phyloP scores from a whole-genome alignment of 2,113 vertebrate species.

The Eleginops maclovinus region DNA sequence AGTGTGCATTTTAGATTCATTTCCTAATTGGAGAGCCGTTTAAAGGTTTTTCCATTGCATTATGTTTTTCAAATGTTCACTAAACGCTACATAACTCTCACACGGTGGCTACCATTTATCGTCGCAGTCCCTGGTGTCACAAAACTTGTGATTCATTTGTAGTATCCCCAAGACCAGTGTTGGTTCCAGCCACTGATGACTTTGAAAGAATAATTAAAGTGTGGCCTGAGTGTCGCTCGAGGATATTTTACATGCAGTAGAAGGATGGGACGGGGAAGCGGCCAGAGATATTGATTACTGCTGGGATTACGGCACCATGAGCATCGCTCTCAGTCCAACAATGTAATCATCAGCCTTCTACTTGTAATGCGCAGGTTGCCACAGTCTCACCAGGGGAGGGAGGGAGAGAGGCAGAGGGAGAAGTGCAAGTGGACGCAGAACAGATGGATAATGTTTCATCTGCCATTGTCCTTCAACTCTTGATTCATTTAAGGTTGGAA shows the following conservation, averaged over 20 bases:
- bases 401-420: conserved; percentile 48
- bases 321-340: conserved; percentile 81
- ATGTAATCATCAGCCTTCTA: conserved; percentile 81
- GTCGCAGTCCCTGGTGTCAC: conserved; percentile 28
- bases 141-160: conserved; percentile 66
- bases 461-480: conserved; percentile 77
- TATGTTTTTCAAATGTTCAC: conserved; percentile 18
- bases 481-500: conserved; percentile 70
- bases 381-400: conserved; percentile 64
- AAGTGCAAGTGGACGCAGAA: conserved; percentile 64
- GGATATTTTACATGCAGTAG: conserved; percentile 83
- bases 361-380: conserved; percentile 80
- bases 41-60: conserved; percentile 1
- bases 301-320: conserved; percentile 80
- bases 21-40: neutral
- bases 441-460: conserved; percentile 82
- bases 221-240: conserved; percentile 71
- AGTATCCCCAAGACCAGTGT: conserved; percentile 48
- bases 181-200: conserved; percentile 72
- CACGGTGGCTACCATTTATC: conserved; percentile 31
- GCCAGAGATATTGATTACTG: conserved; percentile 84
- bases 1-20: neutral
- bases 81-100: conserved; percentile 18
- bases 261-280: conserved; percentile 66
- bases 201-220: conserved; percentile 82